Percentiles rank a stretch among this genome's conserved stretches.
Conservation (phyloP, 2,113 vertebrate genomes). For the Phyllostomus hastatus region DNA sequence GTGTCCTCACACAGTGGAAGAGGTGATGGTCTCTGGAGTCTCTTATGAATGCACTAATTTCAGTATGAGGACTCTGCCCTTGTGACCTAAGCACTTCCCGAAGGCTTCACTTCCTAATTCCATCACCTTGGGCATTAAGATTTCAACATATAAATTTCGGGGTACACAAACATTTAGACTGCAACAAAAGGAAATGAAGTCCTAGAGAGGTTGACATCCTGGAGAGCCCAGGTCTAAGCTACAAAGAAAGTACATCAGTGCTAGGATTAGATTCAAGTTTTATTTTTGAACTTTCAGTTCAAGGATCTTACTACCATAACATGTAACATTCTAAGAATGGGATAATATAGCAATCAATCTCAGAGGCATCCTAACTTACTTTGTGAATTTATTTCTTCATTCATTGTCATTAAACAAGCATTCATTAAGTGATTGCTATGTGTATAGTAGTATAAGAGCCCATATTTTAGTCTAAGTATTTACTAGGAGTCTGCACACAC, state of each 20-base stretch:
- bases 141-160: neutral
- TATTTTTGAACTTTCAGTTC: neutral
- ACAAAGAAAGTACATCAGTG: neutral
- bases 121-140: neutral
- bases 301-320: neutral
- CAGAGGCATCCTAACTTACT: neutral
- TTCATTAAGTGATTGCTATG: neutral
- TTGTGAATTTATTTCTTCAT: neutral
- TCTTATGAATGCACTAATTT: neutral
- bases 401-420: neutral
- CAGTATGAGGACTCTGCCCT: neutral
- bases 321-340: neutral
- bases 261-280: neutral
- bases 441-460: neutral
- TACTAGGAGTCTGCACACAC: too few relatives aligned
- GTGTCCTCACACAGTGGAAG: neutral
- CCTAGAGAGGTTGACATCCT: neutral
- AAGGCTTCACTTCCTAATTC: neutral
- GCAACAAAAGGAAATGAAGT: neutral
- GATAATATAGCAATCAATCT: neutral
- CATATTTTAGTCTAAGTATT: neutral
- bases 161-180: neutral
- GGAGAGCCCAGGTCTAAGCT: neutral
- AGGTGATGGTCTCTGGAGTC: neutral
- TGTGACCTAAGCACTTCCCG: neutral